Base-by-base conservation (phyloP, 2,113 vertebrate species). In the Cromileptes altivelis region DNA sequence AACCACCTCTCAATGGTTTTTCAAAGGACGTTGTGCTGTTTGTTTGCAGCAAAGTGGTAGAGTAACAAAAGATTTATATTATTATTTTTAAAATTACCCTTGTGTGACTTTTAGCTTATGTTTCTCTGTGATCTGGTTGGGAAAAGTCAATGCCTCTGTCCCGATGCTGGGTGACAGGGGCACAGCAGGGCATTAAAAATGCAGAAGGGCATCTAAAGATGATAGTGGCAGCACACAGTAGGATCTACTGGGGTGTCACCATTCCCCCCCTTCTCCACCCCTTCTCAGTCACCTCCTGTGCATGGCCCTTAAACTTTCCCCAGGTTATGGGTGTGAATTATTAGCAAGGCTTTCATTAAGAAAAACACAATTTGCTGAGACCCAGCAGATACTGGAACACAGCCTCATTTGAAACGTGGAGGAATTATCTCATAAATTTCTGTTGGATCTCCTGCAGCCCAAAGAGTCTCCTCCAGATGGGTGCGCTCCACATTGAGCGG, bases 151-250 rank as follows among this genome's bases (percentile, higher is more conserved):
- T 64, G 78, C 62, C 70, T 52, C 45, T 47, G 52, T 85, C 71
- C 69, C 72, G 53, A 61, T 71, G n/a, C 58, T 47, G 67, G 56
- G 80, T 78, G 79, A 89, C 88, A 90, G 56, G 1, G 6, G 70
- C 90, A 81, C 68, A 86, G 79, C 78, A 64, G 85, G 73, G 21
- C 75, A 91, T 89, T 63, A 87, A 89, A 92, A 88, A 93, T 90
- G 67, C 65, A 92, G 87, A 68, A 78, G 80, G 80, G 78, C 80
- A 88, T 82, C 87, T 76, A 53, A 87, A 82, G 86, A 85, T 63
- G 86, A 85, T 80, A 7, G 57, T 84, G 85, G 80, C 76, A 71
- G 80, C 67, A 70, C 87, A 64, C 78, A 68, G 88, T 82, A 85
- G 87, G 86, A 84, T 86, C 65, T 89, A 85, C 80, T 80, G 67